Evolutionary conservation across 2,888 invertebrate species (phyloP).

Genomic region (Luffia ferchaultella): DNA sequence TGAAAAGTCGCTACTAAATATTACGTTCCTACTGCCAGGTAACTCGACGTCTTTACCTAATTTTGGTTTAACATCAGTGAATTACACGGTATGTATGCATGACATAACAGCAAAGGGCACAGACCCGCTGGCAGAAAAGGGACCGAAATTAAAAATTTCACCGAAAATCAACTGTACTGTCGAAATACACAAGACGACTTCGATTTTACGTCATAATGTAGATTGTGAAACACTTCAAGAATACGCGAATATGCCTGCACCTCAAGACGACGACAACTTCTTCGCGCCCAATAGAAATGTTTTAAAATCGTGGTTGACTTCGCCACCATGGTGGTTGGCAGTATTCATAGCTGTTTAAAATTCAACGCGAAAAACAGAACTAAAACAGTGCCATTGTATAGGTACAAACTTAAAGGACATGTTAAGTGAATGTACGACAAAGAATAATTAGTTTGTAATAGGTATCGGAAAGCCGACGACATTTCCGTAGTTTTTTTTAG

Average conservation of each 20-base stretch:
- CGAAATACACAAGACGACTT: conserved; percentile 33
- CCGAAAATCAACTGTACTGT: conserved; percentile 35
- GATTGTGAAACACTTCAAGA: conserved; percentile 36
- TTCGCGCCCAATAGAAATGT: conserved; percentile 34
- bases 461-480: too few species aligned
- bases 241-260: conserved; percentile 41
- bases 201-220: conserved; percentile 28
- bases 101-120: conserved; percentile 15
- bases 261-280: conserved; percentile 22
- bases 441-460: too few species aligned
- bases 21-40: too few species aligned
- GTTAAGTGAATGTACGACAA: too few species aligned
- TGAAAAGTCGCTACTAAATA: too few species aligned
- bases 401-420: too few species aligned
- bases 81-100: conserved; percentile 1
- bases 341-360: conserved; percentile 38
- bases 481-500: too few species aligned
- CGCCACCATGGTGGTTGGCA: conserved; percentile 55
- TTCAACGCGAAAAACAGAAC: too few species aligned
- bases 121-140: conserved; percentile 38
- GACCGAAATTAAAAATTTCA: conserved; percentile 26
- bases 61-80: conserved; percentile 10
- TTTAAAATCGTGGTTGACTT: conserved; percentile 39
- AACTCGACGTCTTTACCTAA: conserved; percentile 1
- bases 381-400: too few species aligned